Conservation (phyloP, 2,888 invertebrate genomes). For the Lepetodrilus schrolli region DNA sequence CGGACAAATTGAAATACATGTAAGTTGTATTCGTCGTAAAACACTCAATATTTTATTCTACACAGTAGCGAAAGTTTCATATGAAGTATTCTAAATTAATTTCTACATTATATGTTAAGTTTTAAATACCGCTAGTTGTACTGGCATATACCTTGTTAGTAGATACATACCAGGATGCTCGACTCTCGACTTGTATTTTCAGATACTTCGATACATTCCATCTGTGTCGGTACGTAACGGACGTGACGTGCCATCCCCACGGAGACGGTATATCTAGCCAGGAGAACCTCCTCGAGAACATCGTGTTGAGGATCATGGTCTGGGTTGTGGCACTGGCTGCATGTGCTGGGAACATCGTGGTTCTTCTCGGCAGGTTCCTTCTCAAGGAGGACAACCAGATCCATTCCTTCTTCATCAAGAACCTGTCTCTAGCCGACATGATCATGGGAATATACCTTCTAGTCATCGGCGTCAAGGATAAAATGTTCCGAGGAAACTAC, state of each 20-base stretch:
- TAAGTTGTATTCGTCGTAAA: constrained; percentile 9
- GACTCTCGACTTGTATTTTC: constrained; percentile 4
- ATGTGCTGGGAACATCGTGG: constrained; percentile 80
- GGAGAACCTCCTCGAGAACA: constrained; percentile 43
- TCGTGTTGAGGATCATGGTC: constrained; percentile 75
- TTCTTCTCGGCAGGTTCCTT: constrained; percentile 76
- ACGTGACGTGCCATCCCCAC: constrained; percentile 41
- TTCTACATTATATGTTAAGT: no score
- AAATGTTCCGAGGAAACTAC: constrained; percentile 78
- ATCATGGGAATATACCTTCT: constrained; percentile 81
- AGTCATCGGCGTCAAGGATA: constrained; percentile 79
- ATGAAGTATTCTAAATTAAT: no score
- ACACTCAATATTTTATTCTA: background rate
- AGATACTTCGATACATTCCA: constrained; percentile 43
- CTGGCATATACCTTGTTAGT: no score
- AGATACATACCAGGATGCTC: no score
- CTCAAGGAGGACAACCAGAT: constrained; percentile 57
- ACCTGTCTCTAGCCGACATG: constrained; percentile 80
- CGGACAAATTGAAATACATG: constrained; percentile 21
- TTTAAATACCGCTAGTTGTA: no score
- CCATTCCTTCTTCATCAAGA: constrained; percentile 79
- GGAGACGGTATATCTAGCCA: constrained; percentile 44
- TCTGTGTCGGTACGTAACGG: constrained; percentile 38
- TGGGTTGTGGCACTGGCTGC: constrained; percentile 80
- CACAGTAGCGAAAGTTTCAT: no score